Evolutionary conservation across 1,140 invertebrate species (phyloP).

Genomic region (Pseudomyrmex gracilis): DNA sequence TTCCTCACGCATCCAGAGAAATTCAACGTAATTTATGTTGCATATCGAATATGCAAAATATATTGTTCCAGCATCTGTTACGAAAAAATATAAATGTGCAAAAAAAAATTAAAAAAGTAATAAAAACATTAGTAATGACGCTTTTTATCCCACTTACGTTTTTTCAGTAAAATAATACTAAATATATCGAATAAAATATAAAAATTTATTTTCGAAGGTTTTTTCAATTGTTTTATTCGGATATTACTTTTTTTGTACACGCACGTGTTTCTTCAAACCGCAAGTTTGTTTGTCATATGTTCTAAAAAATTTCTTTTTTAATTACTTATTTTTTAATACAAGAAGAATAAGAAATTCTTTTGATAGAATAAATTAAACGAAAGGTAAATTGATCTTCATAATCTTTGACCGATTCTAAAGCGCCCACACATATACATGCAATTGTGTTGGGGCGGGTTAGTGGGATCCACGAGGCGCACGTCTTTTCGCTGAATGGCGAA

Average conservation of each 20-base stretch:
- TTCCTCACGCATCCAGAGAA: too few species aligned
- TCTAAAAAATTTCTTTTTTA: constrained; percentile 11
- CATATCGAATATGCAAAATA: too few species aligned
- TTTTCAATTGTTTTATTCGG: neutral
- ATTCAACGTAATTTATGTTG: too few species aligned
- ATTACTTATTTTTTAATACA: neutral
- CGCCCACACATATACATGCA: neutral
- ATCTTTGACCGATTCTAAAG: neutral
- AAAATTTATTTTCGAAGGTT: neutral
- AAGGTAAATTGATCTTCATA: neutral
- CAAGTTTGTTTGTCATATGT: constrained; percentile 27
- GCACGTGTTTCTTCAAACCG: constrained; percentile 1
- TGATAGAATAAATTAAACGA: too few species aligned
- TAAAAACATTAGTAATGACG: too few species aligned
- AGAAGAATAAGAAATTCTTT: constrained; percentile 8
- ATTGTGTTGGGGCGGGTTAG: constrained; percentile 30
- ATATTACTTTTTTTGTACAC: neutral
- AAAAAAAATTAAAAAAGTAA: too few species aligned
- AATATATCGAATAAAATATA: neutral
- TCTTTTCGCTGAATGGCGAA: constrained; percentile 57
- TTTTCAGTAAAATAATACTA: neutral
- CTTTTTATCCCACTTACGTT: neutral
- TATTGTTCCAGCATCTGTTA: too few species aligned
- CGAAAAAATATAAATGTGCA: too few species aligned
- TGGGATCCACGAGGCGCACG: neutral